Evolutionary conservation across 2,797 vertebrate species (phyloP).

Genomic region (Stomatorhinus walkeri): DNA sequence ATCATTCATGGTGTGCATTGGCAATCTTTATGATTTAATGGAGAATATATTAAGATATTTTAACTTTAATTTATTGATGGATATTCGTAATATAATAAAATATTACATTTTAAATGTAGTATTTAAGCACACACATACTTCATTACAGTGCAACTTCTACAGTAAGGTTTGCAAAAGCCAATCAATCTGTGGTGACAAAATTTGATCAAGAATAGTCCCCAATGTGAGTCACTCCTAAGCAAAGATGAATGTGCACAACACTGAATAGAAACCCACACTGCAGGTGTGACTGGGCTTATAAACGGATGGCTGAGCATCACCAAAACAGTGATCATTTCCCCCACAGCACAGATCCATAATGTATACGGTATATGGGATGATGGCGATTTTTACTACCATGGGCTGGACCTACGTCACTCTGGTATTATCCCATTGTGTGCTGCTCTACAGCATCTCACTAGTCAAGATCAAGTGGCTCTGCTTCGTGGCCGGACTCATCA

Average conservation of each 20-base stretch:
- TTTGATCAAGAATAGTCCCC: not conserved
- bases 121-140: not conserved
- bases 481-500: constrained; percentile 72
- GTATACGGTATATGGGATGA: constrained; percentile 74
- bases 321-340: constrained; percentile 18
- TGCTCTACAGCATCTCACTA: constrained; percentile 80
- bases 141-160: not conserved
- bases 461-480: constrained; percentile 88
- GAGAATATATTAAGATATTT: not conserved
- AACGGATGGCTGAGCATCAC: not conserved
- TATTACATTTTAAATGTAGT: not conserved
- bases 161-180: not conserved
- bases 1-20: not conserved
- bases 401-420: constrained; percentile 80
- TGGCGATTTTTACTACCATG: constrained; percentile 81
- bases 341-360: constrained; percentile 78
- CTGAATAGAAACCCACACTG: not conserved
- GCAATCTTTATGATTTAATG: not conserved
- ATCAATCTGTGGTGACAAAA: not conserved
- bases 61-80: not conserved
- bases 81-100: not conserved
- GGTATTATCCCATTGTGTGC: constrained; percentile 81
- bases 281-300: not conserved
- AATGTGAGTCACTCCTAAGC: not conserved
- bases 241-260: not conserved